phyloP scores from a whole-genome alignment of 2,888 invertebrate genomes.

The Ditula angustiorana region DNA sequence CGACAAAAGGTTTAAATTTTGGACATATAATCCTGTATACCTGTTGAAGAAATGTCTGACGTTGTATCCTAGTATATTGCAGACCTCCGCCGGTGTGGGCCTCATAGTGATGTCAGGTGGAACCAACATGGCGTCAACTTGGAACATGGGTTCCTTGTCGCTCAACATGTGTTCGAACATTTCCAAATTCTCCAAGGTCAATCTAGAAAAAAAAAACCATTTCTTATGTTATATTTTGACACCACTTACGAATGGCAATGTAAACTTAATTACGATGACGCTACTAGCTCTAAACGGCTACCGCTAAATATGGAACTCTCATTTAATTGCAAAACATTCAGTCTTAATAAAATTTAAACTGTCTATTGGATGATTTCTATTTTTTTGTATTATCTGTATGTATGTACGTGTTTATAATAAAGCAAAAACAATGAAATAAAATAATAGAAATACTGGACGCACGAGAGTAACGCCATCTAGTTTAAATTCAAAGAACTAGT shows the following conservation, averaged over 20 bases:
- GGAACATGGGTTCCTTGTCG: slow-evolving; percentile 87
- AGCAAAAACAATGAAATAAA: not conserved
- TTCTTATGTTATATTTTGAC: no score
- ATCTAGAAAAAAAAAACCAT: slow-evolving; percentile 64
- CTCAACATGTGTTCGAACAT: slow-evolving; percentile 87
- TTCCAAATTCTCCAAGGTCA: slow-evolving; percentile 90
- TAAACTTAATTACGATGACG: not conserved
- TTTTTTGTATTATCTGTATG: no score
- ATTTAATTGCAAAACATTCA: not conserved
- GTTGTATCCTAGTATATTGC: slow-evolving; percentile 90
- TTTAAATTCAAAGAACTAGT: not conserved
- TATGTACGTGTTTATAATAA: not conserved
- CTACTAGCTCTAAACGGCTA: not conserved
- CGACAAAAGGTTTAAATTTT: not conserved
- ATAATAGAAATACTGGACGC: not conserved
- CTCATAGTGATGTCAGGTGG: slow-evolving; percentile 91
- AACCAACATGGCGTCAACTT: slow-evolving; percentile 91
- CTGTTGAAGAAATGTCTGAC: slow-evolving; percentile 92
- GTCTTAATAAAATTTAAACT: not conserved
- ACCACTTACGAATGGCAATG: not conserved
- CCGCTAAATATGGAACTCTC: not conserved
- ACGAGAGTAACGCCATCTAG: not conserved
- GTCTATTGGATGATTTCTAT: no score
- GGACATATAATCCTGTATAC: slow-evolving; percentile 59
- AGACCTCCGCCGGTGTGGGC: slow-evolving; percentile 91